phyloP scores from a whole-genome alignment of 2,888 invertebrate genomes.

The Coenonympha glycerion region DNA sequence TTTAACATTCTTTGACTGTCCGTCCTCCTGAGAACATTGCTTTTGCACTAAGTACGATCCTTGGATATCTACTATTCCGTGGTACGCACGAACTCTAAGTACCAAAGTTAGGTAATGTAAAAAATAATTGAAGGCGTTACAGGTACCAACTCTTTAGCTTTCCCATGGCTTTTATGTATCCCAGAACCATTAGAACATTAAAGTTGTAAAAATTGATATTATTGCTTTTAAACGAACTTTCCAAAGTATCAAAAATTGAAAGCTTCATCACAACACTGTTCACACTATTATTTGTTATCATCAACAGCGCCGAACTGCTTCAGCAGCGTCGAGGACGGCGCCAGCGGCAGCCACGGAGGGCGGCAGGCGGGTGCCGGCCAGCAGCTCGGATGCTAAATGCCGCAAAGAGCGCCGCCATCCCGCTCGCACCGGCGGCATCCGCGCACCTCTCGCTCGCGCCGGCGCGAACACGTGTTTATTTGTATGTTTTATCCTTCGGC shows the following conservation, averaged over 20 bases:
- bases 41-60: too few species aligned
- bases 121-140: too few species aligned
- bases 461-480: conserved; percentile 79
- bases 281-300: conserved; percentile 18
- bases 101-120: too few species aligned
- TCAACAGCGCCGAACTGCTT: conserved; percentile 3
- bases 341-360: conserved; percentile 27
- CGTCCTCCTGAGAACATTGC: too few species aligned
- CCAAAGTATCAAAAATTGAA: background rate
- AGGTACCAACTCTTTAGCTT: too few species aligned
- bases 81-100: too few species aligned
- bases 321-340: conserved; percentile 26
- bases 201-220: too few species aligned
- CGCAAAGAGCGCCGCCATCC: conserved; percentile 63
- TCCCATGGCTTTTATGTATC: too few species aligned
- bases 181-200: too few species aligned
- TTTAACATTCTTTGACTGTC: too few species aligned
- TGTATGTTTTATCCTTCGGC: conserved; percentile 80
- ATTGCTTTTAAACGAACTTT: too few species aligned
- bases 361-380: conserved; percentile 44
- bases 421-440: conserved; percentile 56
- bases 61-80: too few species aligned
- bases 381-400: conserved; percentile 67
- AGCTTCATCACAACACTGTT: conserved; percentile 12
- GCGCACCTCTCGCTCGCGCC: conserved; percentile 75